Base-by-base conservation (phyloP, 2,797 vertebrate genomes). In the Rhabdophis nuchalis region DNA sequence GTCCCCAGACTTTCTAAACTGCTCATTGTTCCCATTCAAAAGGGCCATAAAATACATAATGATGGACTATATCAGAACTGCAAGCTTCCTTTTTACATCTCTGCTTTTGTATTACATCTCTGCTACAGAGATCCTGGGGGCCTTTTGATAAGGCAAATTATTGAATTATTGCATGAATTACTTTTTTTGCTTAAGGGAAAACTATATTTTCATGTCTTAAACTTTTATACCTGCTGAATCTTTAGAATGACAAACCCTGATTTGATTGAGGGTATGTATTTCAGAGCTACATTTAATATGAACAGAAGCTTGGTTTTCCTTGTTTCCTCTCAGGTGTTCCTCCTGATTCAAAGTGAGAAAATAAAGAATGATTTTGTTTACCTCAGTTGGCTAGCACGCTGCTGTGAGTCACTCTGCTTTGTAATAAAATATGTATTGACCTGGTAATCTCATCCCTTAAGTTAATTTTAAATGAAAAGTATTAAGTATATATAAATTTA, bases 321-420 rank as follows among this genome's bases (percentile, higher is more conserved):
- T 95, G 89, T 93, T 93, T 85, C 94, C 93, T 94, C 93, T 82
- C 95, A 99, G 99, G 96, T 98, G 94, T 99, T 99, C 96, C 98
- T 99, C 96, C 97, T 99, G 97, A 99, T 99, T 97, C 99, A 99
- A 96, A 99, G 96, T 96, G 99, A 99, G 96, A 99, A 99, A 98
- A 98, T 99, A 97, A 99, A 98, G 98, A 99, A 97, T 94, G 99
- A 99, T 97, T 99, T 98, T 95, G 97, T 99, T 95, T 99, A 99
- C 97, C 98, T 99, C 97, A 99, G 99, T 97, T 99, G 99, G 98
- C 97, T 99, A 96, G 98, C 99, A 92, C 98, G 99, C 93, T 99
- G 99, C 97, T 99, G 99, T 99, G 98, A 95, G 99, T 99, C 97
- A 95, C 89, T 94, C 95, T 93, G 86, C 87, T 95, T 86, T 94